Evolutionary conservation across 2,113 vertebrate species (phyloP).

Genomic region (Nannobrachium achirus): DNA sequence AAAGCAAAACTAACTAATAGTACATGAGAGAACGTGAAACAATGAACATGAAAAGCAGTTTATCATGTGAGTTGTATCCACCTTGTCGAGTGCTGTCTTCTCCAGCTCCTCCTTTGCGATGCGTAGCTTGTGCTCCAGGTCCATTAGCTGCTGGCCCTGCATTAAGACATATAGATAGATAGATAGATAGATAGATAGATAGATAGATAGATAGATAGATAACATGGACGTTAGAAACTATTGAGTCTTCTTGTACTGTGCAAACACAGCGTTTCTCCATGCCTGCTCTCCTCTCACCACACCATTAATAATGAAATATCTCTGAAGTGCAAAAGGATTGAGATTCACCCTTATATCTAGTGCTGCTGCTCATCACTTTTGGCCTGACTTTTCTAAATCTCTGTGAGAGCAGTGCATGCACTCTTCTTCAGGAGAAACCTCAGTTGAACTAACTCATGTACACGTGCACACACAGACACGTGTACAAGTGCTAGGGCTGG

Average conservation of each 20-base stretch:
- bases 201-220: no score
- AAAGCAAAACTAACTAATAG: background rate
- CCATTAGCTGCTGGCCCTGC: conserved; percentile 95
- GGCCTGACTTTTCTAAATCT: conserved; percentile 22
- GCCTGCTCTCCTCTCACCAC: background rate
- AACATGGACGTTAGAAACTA: conserved; percentile 20
- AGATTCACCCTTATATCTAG: conserved; percentile 32
- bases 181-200: no score
- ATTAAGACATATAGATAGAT: no score
- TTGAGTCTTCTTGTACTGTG: conserved; percentile 13
- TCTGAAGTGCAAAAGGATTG: conserved; percentile 1
- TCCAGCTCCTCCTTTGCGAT: conserved; percentile 91
- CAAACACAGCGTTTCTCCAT: conserved; percentile 38
- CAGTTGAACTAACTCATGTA: no score
- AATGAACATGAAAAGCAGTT: background rate
- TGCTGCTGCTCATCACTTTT: conserved; percentile 41
- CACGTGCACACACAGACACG: no score
- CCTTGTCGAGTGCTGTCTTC: conserved; percentile 94
- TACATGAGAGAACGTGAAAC: background rate
- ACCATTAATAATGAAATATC: conserved; percentile 23
- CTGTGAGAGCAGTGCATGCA: background rate
- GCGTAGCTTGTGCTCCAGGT: conserved; percentile 92
- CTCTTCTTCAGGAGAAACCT: no score
- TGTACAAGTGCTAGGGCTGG: no score
- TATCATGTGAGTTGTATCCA: conserved; percentile 59